Conservation (phyloP, 2,797 vertebrate species). For the Molossus molossus region DNA sequence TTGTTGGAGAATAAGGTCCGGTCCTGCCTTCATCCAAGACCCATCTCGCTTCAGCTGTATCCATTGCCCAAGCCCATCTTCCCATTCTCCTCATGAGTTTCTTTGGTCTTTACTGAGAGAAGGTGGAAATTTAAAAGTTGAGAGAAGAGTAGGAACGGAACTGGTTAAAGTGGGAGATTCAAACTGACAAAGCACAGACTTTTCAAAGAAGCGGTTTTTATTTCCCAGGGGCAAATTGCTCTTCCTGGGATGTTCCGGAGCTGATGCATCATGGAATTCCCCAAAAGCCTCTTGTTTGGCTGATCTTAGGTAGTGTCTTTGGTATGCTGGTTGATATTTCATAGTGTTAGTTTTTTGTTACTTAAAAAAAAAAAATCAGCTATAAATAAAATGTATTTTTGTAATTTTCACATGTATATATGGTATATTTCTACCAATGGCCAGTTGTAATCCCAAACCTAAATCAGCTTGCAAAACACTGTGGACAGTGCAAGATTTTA, state of each 20-base stretch:
- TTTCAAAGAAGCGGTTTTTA: constrained; percentile 86
- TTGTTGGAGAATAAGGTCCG: constrained; percentile 84
- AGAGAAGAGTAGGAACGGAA: constrained; percentile 73
- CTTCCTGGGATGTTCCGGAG: constrained; percentile 78
- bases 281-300: constrained; percentile 81
- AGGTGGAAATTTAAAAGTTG: constrained; percentile 70
- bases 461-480: constrained; percentile 81
- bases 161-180: constrained; percentile 73
- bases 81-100: constrained; percentile 88
- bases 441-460: constrained; percentile 84
- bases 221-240: constrained; percentile 80
- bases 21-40: constrained; percentile 79
- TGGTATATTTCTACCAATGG: constrained; percentile 91
- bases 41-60: constrained; percentile 81
- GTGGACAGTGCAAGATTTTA: constrained; percentile 72
- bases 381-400: constrained; percentile 93
- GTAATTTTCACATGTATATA: constrained; percentile 91
- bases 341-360: constrained; percentile 90
- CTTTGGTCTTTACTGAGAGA: constrained; percentile 89
- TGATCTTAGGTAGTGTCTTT: constrained; percentile 84
- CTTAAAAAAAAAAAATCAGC: constrained; percentile 89
- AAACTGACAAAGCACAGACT: constrained; percentile 89
- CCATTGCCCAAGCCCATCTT: constrained; percentile 80
- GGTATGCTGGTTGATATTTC: constrained; percentile 87
- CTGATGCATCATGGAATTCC: constrained; percentile 72